Evolutionary conservation across 2,888 invertebrate genomes (phyloP).

Genomic region (Himalopsyche japonica): DNA sequence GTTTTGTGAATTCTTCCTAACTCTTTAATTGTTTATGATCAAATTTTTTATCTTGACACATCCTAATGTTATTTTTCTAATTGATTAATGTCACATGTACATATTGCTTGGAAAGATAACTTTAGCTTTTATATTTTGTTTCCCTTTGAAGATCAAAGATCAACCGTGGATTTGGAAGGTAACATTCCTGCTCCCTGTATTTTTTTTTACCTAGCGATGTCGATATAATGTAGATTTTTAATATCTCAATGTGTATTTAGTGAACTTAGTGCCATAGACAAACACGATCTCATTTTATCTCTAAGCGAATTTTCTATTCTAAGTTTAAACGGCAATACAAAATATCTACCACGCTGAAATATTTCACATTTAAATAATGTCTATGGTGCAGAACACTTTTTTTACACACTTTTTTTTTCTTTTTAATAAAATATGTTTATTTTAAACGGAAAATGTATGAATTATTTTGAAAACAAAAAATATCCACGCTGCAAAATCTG

Average conservation of each 20-base stretch:
- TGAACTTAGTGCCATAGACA: not conserved
- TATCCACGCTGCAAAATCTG: no score
- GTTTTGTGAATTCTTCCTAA: not conserved
- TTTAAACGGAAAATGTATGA: no score
- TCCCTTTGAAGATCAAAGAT: conserved; percentile 36
- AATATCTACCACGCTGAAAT: no score
- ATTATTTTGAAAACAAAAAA: no score
- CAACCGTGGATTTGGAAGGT: conserved; percentile 40
- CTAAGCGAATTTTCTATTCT: no score
- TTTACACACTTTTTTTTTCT: no score
- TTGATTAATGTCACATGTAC: not conserved
- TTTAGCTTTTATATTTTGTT: conserved; percentile 22
- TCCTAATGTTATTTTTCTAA: not conserved
- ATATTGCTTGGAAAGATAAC: not conserved
- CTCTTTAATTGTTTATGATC: not conserved
- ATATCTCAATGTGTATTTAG: not conserved
- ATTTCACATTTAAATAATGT: no score
- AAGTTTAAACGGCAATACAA: no score
- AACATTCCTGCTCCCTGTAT: conserved; percentile 2
- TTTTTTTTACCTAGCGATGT: not conserved
- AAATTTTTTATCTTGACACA: not conserved
- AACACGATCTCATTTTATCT: not conserved
- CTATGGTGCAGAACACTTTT: no score
- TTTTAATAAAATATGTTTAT: no score
- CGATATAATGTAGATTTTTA: not conserved